A percentile compares a stretch with the other conserved stretches of the same genome.
Evolutionary conservation across 2,797 vertebrate species (phyloP).

Genomic region (Chelonia mydas): DNA sequence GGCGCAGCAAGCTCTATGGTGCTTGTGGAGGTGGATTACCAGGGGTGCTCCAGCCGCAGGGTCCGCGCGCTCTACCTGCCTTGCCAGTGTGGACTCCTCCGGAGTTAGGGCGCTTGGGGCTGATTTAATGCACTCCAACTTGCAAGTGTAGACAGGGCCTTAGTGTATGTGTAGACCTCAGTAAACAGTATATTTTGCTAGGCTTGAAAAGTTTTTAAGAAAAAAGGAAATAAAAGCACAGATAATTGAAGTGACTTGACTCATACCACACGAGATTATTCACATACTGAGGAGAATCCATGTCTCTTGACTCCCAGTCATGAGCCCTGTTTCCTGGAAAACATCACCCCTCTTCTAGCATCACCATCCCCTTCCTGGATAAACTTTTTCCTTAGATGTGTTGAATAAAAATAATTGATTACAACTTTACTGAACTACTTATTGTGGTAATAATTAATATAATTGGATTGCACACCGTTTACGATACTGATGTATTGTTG

Average conservation of each 20-base stretch:
- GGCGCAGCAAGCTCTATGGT: too few relatives aligned
- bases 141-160: background rate
- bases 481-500: slow-evolving; percentile 16
- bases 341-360: background rate
- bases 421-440: background rate
- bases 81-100: too few relatives aligned
- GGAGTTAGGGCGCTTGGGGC: too few relatives aligned
- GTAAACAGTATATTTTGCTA: background rate
- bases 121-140: too few relatives aligned
- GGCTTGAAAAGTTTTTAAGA: background rate
- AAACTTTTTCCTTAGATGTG: background rate
- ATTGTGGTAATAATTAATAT: background rate
- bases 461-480: background rate
- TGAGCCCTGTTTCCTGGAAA: background rate
- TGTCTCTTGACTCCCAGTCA: background rate
- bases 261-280: background rate
- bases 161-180: background rate
- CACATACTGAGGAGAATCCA: background rate
- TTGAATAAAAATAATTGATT: background rate
- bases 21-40: too few relatives aligned
- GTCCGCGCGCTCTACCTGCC: too few relatives aligned
- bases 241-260: background rate
- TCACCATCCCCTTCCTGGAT: background rate
- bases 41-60: too few relatives aligned
- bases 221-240: background rate